Conservation (phyloP, 92 coral and sea anemone species). For the Porites lobata region DNA sequence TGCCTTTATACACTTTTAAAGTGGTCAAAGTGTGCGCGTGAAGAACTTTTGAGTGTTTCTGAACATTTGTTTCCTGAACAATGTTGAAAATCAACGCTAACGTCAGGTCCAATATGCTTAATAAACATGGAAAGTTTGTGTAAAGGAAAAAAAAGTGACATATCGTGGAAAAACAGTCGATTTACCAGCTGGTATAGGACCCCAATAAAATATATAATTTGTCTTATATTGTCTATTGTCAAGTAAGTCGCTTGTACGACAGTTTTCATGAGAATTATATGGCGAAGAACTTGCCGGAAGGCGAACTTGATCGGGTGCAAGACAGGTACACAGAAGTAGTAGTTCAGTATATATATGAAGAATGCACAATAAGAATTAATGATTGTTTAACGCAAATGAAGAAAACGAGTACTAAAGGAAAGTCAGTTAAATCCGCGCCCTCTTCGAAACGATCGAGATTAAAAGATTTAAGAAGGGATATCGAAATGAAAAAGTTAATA, state of each 20-base stretch:
- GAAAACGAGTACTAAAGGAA: not conserved
- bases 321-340: not conserved
- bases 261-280: not conserved
- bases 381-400: not conserved
- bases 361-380: not conserved
- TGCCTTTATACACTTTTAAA: too few relatives aligned
- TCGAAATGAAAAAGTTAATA: slow-evolving; percentile 15
- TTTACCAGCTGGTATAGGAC: too few relatives aligned
- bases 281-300: not conserved
- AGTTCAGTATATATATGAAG: not conserved
- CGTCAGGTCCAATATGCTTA: too few relatives aligned
- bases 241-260: not conserved
- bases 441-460: slow-evolving; percentile 29
- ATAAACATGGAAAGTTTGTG: too few relatives aligned
- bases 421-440: slow-evolving; percentile 12
- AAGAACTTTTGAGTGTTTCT: too few relatives aligned
- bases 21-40: too few relatives aligned
- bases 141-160: too few relatives aligned
- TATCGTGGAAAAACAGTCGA: too few relatives aligned
- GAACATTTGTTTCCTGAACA: too few relatives aligned
- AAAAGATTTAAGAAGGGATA: slow-evolving; percentile 12
- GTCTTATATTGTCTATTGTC: too few relatives aligned
- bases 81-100: too few relatives aligned
- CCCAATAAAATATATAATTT: too few relatives aligned
- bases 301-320: not conserved